Base-by-base conservation (phyloP, 2,113 vertebrate genomes). In the Prionailurus viverrinus region DNA sequence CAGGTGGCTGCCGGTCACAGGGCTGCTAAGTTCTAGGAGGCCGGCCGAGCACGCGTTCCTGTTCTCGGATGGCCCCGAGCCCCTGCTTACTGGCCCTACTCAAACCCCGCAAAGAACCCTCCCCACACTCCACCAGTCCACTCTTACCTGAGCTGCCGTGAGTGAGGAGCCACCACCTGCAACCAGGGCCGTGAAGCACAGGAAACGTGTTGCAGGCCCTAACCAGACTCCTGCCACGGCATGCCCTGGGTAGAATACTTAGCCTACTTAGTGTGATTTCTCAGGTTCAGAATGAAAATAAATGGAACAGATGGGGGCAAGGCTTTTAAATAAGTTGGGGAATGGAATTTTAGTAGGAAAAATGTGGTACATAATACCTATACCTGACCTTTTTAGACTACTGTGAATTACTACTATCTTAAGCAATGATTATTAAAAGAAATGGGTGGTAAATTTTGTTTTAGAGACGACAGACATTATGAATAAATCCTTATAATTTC, bases 401-500 rank as follows among this genome's bases (percentile, higher is more conserved):
- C 2, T 88, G 45, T 80, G 66, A 31, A 86, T 73, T 82, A 85
- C 74, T 91, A 63, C 76, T 74, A 48, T 45, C 48, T 80, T 68
- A 96, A 68, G 53, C 21, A 13, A 79, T 15, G 23, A 48, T 41
- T 95, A 9, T 68, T 78, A 88, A 74, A 79, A 91, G n/a, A 95
- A 78, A 96, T 13, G 29, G 18, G 41, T 82, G 10, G 65, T 36
- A 94, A 89, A n/a, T 61, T 85, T 81, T n/a, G 41, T 81, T 78
- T 95, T 80, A 80, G 45, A 63, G 7, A 79, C 19, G 51, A 91
- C 6, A 89, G 1, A 93, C 0, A 55, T 66, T 73, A 66, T 45
- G 79, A 94, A 84, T 53, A 14, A 82, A 93, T 58, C 19, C 58
- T 83, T 92, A 80, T 12, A 97, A 55, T 12, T 63, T 86, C 73